Evolutionary conservation across 2,888 invertebrate species (phyloP).

Genomic region (Eurytoma californica): DNA sequence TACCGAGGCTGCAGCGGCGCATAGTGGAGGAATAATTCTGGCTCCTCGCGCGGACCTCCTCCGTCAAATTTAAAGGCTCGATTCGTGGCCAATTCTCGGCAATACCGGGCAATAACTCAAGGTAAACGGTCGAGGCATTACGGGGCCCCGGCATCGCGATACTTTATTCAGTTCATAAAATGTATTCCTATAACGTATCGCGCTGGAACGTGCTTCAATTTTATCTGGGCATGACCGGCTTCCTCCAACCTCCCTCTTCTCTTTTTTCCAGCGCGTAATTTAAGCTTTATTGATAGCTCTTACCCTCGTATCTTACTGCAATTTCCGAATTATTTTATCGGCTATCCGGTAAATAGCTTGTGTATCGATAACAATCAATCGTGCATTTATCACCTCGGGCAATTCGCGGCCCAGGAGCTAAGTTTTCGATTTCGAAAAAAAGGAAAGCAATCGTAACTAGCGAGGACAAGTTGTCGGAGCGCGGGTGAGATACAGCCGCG

Average conservation of each 20-base stretch:
- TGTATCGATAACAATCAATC: conserved; percentile 7
- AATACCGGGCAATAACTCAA: conserved; percentile 66
- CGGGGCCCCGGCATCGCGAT: conserved; percentile 62
- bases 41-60: conserved; percentile 17
- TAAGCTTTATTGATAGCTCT: conserved; percentile 44
- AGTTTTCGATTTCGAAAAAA: background rate
- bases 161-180: conserved; percentile 72
- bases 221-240: conserved; percentile 59
- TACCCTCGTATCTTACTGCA: conserved; percentile 11
- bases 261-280: conserved; percentile 30
- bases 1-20: conserved; percentile 18
- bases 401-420: no score
- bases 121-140: conserved; percentile 67
- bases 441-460: background rate
- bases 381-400: no score
- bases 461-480: no score
- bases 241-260: conserved; percentile 25
- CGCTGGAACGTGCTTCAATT: conserved; percentile 69
- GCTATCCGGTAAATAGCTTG: background rate
- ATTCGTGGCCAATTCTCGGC: conserved; percentile 66
- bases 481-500: background rate
- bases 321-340: conserved; percentile 40
- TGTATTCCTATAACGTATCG: conserved; percentile 69
- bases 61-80: conserved; percentile 60
- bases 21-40: conserved; percentile 38